phyloP scores from a whole-genome alignment of 2,797 vertebrate genomes.

The Ptychobarbus kaznakovi region DNA sequence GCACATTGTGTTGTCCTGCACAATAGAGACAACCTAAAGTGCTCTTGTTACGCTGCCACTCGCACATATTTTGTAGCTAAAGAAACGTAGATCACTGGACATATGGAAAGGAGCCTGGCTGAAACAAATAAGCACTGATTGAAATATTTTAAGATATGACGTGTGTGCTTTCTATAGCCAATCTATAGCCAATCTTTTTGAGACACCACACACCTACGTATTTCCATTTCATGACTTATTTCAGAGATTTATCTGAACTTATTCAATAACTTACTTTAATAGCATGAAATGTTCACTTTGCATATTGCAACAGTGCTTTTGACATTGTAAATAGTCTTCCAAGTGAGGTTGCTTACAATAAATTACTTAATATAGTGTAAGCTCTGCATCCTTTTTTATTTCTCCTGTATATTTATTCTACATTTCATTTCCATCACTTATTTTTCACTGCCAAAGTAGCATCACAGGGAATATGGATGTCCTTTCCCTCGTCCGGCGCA shows the following conservation, averaged over 20 bases:
- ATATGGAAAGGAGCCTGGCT: constrained; percentile 5
- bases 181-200: background rate
- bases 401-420: constrained; percentile 22
- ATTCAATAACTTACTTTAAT: constrained; percentile 1
- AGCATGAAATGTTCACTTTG: background rate
- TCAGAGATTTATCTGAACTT: background rate
- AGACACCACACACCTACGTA: background rate
- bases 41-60: constrained; percentile 55
- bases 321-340: background rate
- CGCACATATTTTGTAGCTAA: constrained; percentile 42
- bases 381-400: background rate
- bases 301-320: constrained; percentile 5
- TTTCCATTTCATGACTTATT: constrained; percentile 15
- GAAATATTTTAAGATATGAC: constrained; percentile 34
- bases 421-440: constrained; percentile 19
- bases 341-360: background rate
- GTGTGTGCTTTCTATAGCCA: constrained; percentile 2
- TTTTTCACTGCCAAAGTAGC: constrained; percentile 39
- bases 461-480: constrained; percentile 31
- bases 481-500: constrained; percentile 36
- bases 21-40: constrained; percentile 61
- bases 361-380: background rate
- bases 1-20: constrained; percentile 79
- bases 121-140: constrained; percentile 37
- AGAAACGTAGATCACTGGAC: constrained; percentile 43